phyloP scores from a whole-genome alignment of 2,113 vertebrate genomes.

The Myotis lucifugus region DNA sequence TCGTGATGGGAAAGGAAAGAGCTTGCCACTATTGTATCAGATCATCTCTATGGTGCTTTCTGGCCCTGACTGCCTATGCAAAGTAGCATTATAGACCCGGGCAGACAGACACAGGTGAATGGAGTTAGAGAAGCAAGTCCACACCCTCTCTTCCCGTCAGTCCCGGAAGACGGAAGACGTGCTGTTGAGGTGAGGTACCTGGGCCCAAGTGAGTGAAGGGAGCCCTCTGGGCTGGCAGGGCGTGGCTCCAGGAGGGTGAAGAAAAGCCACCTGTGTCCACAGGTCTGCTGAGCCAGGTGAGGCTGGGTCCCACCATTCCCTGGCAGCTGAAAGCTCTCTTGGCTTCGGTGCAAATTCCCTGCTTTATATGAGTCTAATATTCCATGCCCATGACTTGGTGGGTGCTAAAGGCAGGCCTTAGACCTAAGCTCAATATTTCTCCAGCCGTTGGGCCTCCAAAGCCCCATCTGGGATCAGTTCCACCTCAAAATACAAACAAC shows the following conservation, averaged over 20 bases:
- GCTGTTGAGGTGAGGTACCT: not conserved
- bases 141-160: not conserved
- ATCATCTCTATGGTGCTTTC: not conserved
- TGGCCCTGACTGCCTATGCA: not conserved
- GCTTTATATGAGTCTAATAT: not conserved
- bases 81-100: not conserved
- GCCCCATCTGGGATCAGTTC: not conserved
- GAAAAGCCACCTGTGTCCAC: not conserved
- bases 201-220: not conserved
- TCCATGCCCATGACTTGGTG: not conserved
- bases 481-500: not conserved
- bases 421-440: not conserved
- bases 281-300: not conserved
- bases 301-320: not conserved
- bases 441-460: not conserved
- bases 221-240: not conserved
- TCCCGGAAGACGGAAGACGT: not conserved
- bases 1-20: not conserved
- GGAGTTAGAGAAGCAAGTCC: not conserved
- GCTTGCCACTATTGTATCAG: not conserved
- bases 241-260: accelerated
- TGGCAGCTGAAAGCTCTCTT: not conserved
- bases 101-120: not conserved
- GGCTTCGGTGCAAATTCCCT: not conserved
- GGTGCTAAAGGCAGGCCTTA: not conserved